phyloP scores from a whole-genome alignment of 2,797 vertebrate species.

The Pygocentrus nattereri region DNA sequence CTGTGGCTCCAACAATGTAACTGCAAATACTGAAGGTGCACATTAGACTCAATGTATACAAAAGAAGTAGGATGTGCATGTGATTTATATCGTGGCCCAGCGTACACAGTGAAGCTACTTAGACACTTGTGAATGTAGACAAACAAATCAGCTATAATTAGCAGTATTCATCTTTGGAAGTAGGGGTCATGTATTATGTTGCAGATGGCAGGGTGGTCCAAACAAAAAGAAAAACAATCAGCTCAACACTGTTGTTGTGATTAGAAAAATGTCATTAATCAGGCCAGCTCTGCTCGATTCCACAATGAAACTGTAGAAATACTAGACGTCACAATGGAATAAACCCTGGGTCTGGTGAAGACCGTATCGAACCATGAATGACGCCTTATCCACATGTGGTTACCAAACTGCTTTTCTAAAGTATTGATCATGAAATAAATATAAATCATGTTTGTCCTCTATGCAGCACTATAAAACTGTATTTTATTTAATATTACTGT shows the following conservation, averaged over 20 bases:
- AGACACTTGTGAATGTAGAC: constrained; percentile 29
- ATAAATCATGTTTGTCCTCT: too few species aligned
- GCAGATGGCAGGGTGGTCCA: constrained; percentile 39
- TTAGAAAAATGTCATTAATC: constrained; percentile 38
- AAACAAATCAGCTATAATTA: constrained; percentile 45
- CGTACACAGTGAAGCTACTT: neutral
- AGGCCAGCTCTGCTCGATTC: neutral
- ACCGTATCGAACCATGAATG: neutral
- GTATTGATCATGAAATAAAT: too few species aligned
- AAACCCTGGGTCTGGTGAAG: neutral
- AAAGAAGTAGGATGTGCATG: neutral
- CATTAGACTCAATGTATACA: neutral
- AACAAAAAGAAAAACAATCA: constrained; percentile 43
- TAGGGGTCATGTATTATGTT: constrained; percentile 37
- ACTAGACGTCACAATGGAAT: neutral
- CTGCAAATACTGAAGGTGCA: neutral
- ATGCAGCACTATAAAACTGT: too few species aligned
- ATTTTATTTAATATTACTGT: too few species aligned
- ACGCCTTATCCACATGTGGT: too few species aligned
- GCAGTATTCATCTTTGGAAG: constrained; percentile 25
- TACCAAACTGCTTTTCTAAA: too few species aligned
- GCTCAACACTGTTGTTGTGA: constrained; percentile 27
- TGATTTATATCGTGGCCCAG: neutral
- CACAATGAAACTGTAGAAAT: neutral
- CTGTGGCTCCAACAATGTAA: neutral